These are phyloP conservation scores for Ridgeia piscesae DNA, from an alignment of 1,140 invertebrate species.

Conservation along the genomic window DNA sequence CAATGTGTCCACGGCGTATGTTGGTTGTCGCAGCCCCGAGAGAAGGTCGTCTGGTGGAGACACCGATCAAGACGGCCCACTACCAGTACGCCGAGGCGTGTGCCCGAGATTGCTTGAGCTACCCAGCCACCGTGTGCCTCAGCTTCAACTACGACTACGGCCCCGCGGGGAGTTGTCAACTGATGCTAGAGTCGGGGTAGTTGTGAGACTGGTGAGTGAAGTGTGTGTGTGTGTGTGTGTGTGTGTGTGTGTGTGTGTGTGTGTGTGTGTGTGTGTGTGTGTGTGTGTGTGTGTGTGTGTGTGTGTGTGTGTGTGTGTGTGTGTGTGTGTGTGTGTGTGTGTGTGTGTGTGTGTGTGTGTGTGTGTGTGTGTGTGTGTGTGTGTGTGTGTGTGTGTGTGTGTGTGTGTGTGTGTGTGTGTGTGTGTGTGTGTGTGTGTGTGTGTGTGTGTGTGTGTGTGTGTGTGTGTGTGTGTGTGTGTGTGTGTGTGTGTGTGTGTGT, in stretches of 20 bases:
- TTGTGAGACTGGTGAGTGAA: neutral
- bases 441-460: too few relatives aligned
- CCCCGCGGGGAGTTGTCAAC: neutral
- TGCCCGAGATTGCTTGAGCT: neutral
- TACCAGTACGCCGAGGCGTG: neutral
- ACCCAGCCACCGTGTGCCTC: neutral
- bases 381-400: too few relatives aligned
- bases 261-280: neutral
- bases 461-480: too few relatives aligned
- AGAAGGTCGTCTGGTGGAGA: neutral
- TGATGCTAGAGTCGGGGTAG: neutral
- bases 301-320: too few relatives aligned
- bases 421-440: too few relatives aligned
- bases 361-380: too few relatives aligned
- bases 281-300: neutral
- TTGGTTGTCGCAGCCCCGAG: neutral
- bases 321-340: too few relatives aligned
- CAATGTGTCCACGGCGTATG: neutral
- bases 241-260: neutral
- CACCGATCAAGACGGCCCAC: neutral
- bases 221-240: neutral
- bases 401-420: too few relatives aligned
- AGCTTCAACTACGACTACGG: slow-evolving; percentile 16
- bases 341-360: too few relatives aligned
- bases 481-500: too few relatives aligned